Evolutionary conservation across 2,888 invertebrate species (phyloP).

Genomic region (Desoria tigrina): DNA sequence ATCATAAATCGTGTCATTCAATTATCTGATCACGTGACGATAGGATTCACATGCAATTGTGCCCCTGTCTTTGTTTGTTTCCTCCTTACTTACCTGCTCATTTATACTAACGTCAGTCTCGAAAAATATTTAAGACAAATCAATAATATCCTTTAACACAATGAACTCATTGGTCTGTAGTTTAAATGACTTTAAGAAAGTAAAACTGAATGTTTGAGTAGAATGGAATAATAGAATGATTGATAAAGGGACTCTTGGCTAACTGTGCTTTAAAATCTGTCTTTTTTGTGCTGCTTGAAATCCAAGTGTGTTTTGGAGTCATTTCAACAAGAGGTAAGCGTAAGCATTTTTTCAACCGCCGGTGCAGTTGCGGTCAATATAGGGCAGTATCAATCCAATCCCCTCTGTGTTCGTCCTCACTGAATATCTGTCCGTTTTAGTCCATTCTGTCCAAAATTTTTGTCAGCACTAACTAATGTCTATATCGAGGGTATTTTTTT

Average conservation of each 20-base stretch:
- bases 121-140: background rate
- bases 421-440: conserved; percentile 6
- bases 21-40: background rate
- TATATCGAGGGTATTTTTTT: too few species aligned
- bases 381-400: conserved; percentile 8
- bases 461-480: background rate
- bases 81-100: conserved; percentile 26
- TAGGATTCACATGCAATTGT: conserved; percentile 38
- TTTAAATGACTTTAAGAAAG: too few species aligned
- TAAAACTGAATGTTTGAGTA: background rate
- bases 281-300: conserved; percentile 68
- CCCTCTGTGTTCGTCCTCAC: conserved; percentile 1
- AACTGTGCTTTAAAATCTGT: conserved; percentile 54
- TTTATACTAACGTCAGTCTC: conserved; percentile 1
- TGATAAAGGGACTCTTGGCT: conserved; percentile 31
- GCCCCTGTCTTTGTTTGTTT: conserved; percentile 52
- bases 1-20: background rate
- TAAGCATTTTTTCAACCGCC: conserved; percentile 4
- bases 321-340: conserved; percentile 97
- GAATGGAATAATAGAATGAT: too few species aligned
- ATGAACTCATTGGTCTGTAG: too few species aligned
- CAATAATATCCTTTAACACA: background rate
- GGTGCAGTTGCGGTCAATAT: background rate
- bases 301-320: conserved; percentile 96
- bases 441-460: background rate